Evolutionary conservation across 2,113 vertebrate species (phyloP).

Genomic region (Copsychus sechellarum): DNA sequence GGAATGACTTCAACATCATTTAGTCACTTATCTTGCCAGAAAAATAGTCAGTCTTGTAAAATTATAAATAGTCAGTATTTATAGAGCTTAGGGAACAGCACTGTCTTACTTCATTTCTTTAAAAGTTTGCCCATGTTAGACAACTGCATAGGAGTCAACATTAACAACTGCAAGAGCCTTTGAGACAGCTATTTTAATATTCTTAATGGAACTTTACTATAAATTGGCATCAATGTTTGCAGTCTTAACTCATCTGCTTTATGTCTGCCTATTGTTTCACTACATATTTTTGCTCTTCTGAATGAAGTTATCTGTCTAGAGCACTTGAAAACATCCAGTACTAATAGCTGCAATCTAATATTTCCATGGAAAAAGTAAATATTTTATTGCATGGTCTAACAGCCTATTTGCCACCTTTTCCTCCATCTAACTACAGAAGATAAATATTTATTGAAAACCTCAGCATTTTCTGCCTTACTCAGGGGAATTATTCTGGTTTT

Average conservation of each 20-base stretch:
- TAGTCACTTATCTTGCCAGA: not conserved
- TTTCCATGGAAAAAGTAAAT: not conserved
- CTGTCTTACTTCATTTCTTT: not conserved
- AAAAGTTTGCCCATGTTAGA: not conserved
- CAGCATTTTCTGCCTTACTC: not conserved
- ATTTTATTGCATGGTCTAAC: not conserved
- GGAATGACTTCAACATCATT: not conserved
- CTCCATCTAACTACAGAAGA: not conserved
- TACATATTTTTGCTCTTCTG: not conserved
- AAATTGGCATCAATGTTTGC: not conserved
- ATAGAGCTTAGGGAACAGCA: not conserved
- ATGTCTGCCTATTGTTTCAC: not conserved
- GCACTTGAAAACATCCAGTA: not conserved
- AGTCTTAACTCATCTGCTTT: not conserved
- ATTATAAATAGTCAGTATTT: not conserved
- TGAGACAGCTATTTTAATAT: not conserved
- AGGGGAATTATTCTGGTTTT: not conserved
- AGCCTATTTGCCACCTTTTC: not conserved
- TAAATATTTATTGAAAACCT: not conserved
- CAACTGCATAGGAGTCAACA: not conserved
- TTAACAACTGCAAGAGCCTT: not conserved
- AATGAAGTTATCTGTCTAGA: not conserved
- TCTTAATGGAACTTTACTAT: not conserved
- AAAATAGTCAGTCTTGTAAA: not conserved
- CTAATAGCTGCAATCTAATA: not conserved